These are phyloP conservation scores for Saccopteryx leptura DNA, from an alignment of 2,113 vertebrate genomes.

Conservation along the genomic window DNA sequence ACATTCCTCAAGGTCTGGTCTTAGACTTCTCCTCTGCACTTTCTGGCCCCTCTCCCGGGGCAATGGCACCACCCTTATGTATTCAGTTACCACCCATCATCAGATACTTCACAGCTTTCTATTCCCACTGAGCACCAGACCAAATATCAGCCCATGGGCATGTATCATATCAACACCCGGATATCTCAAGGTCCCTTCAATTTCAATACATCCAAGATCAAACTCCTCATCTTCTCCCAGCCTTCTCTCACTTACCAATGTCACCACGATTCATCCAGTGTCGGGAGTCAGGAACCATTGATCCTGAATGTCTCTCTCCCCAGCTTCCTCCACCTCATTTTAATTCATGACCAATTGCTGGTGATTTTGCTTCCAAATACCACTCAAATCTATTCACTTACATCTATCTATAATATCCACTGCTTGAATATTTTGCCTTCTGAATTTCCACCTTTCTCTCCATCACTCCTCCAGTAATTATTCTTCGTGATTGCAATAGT, in stretches of 20 bases:
- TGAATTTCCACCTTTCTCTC: neutral
- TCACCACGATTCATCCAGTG: neutral
- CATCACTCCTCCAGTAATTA: neutral
- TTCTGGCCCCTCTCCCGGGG: neutral
- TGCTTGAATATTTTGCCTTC: neutral
- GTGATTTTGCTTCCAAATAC: slow-evolving; percentile 28
- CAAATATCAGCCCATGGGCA: neutral
- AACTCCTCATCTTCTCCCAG: neutral
- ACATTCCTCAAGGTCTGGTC: neutral
- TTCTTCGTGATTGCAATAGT: neutral
- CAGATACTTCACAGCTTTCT: neutral
- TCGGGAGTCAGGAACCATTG: neutral
- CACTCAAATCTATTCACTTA: neutral
- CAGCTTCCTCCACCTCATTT: slow-evolving; percentile 41
- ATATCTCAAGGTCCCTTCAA: neutral
- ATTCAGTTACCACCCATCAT: neutral
- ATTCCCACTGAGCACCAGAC: neutral
- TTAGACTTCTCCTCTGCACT: neutral
- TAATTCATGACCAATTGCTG: neutral
- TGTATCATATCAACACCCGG: neutral
- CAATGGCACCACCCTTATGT: neutral
- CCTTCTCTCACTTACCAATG: neutral
- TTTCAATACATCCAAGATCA: neutral
- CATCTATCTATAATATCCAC: neutral
- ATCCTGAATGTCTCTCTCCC: neutral